Percentiles rank a stretch among this genome's conserved stretches.
phyloP scores from a whole-genome alignment of 2,888 invertebrate species.

The Oeneis ivallda region DNA sequence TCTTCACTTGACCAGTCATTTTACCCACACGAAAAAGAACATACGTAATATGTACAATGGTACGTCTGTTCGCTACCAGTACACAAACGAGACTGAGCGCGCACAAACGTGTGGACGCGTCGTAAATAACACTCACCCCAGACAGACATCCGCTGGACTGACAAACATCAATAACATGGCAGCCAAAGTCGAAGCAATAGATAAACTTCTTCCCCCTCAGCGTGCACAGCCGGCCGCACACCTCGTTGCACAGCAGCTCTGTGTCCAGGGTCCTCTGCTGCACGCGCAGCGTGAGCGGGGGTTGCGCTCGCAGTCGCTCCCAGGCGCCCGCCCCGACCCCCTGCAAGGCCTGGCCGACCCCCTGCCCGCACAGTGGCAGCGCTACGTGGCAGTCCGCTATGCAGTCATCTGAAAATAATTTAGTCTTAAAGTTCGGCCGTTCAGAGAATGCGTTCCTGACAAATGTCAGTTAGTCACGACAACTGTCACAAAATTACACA shows the following conservation, averaged over 20 bases:
- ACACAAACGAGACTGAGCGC: too few relatives aligned
- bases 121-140: too few relatives aligned
- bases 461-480: too few relatives aligned
- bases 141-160: constrained; percentile 77
- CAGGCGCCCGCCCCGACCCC: constrained; percentile 80
- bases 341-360: constrained; percentile 85
- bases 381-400: constrained; percentile 87
- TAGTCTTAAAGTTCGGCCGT: neutral
- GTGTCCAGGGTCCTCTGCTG: constrained; percentile 74
- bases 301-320: constrained; percentile 55
- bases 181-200: constrained; percentile 80
- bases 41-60: too few relatives aligned
- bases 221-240: constrained; percentile 73
- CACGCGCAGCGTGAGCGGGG: constrained; percentile 62
- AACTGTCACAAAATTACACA: too few relatives aligned
- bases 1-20: too few relatives aligned
- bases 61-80: too few relatives aligned
- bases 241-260: constrained; percentile 75
- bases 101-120: too few relatives aligned
- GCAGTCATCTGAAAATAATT: constrained; percentile 82
- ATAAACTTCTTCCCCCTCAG: constrained; percentile 71
- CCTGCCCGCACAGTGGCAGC: constrained; percentile 87
- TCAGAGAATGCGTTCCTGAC: too few relatives aligned
- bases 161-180: constrained; percentile 77
- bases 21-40: too few relatives aligned